Percentiles rank a stretch among this genome's conserved stretches.
Conservation (phyloP, 1,140 invertebrate genomes). For the Drosophila ironensis region DNA sequence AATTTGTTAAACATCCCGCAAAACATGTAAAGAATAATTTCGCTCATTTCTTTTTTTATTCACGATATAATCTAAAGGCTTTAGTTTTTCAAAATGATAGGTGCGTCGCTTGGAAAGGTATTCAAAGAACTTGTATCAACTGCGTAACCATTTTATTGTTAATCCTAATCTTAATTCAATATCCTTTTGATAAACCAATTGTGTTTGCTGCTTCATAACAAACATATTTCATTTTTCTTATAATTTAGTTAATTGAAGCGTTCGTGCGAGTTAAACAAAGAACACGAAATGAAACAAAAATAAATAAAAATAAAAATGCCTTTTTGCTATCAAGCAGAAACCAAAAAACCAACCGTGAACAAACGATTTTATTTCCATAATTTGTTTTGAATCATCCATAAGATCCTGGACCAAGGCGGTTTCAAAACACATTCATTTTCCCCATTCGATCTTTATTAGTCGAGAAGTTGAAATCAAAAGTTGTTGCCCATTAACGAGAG, state of each 20-base stretch:
- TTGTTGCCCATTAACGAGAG: slow-evolving; percentile 48
- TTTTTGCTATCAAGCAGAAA: slow-evolving; percentile 62
- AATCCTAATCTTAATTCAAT: slow-evolving; percentile 27
- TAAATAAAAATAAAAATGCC: slow-evolving; percentile 63
- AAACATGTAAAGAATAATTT: slow-evolving; percentile 28
- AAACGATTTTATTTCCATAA: slow-evolving; percentile 10
- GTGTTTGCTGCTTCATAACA: slow-evolving; percentile 25
- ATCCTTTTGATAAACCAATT: slow-evolving; percentile 13
- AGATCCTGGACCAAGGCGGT: slow-evolving; percentile 55
- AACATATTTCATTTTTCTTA: slow-evolving; percentile 31
- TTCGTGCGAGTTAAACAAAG: slow-evolving; percentile 8
- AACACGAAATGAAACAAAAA: slow-evolving; percentile 50
- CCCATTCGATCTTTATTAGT: slow-evolving; percentile 13
- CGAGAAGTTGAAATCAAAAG: slow-evolving; percentile 52
- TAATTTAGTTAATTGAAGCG: slow-evolving; percentile 68
- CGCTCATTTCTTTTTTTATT: slow-evolving; percentile 22
- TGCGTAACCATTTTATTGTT: slow-evolving; percentile 35
- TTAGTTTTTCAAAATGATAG: slow-evolving; percentile 45
- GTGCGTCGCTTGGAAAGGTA: slow-evolving; percentile 25
- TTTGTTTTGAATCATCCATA: slow-evolving; percentile 5
- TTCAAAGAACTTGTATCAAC: slow-evolving; percentile 2
- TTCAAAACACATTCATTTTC: slow-evolving; percentile 37
- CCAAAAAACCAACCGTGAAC: slow-evolving; percentile 27
- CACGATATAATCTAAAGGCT: slow-evolving; percentile 46
- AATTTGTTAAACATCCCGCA: slow-evolving; percentile 27